Percentiles rank a stretch among this genome's conserved stretches.
phyloP scores from a whole-genome alignment of 1,140 invertebrate genomes.

The Parasteatoda tepidariorum region DNA sequence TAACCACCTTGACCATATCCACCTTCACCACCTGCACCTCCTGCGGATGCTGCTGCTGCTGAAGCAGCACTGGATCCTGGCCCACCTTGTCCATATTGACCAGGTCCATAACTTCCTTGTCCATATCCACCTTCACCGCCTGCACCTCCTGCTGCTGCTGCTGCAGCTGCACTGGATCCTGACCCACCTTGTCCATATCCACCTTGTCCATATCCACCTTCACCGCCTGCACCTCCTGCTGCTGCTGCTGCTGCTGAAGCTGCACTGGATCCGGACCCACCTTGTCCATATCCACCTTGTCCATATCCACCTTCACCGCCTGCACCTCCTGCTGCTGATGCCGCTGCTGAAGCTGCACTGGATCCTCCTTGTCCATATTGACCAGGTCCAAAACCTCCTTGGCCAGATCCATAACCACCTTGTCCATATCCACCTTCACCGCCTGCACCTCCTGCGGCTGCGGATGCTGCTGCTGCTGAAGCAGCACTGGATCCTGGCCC shows the following conservation, averaged over 20 bases:
- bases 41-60: background rate
- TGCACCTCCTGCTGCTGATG: background rate
- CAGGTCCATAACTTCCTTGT: background rate
- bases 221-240: background rate
- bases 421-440: background rate
- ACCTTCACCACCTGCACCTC: background rate
- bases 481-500: too few species aligned
- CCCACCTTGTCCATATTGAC: background rate
- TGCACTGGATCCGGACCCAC: background rate
- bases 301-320: background rate
- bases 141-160: background rate
- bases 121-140: background rate
- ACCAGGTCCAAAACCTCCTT: background rate
- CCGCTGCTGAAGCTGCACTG: background rate
- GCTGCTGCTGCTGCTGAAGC: background rate
- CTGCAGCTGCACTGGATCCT: background rate
- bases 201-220: background rate
- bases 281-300: background rate
- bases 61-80: too few species aligned
- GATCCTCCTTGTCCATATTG: background rate
- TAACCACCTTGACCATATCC: background rate
- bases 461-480: background rate
- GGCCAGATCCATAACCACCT: background rate
- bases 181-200: background rate
- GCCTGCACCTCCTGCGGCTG: background rate